Base-by-base conservation (phyloP, 1,140 invertebrate species). In the Leptopilina clavipes region DNA sequence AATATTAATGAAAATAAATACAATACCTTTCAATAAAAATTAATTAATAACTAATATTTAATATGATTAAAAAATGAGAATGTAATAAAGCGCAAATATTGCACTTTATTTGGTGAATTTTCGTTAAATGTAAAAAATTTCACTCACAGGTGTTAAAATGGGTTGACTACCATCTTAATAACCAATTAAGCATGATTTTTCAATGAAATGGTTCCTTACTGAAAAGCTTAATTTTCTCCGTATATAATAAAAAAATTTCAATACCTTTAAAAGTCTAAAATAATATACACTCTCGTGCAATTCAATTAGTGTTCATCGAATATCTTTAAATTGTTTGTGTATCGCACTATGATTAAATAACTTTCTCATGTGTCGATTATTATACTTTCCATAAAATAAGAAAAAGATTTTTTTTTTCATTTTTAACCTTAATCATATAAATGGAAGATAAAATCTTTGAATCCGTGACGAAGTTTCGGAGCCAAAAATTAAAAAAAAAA, bases 361-460 rank as follows among this genome's bases (percentile, higher is more conserved):
- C 59, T 65, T 65, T 65, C 59, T 37, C 9, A 9, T 40, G 7
- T 40, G 59, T 31, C 19, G 19, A 65, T 65, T 65, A 65, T 65
- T 65, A 52, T 52, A 65, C 59, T 65, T 65, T 65, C 59, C 59
- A 25, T 22, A 59, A 59, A 59, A 12, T 19, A 65, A n/a, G 25
- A 31, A 65, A 14, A 31, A 25, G 3, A 14, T 1, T 7, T 31
- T 22, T 12, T 10, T 7, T 22, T 25, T 10, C 17, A 14, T 48
- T 48, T n/a, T 48, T 48, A 17, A 52, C 48, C 14, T 52, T 52
- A 52, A 52, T 52, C 48, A 7, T 25, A 19, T 65, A 65, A n/a
- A 65, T 65, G 25, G 3, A 22, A 65, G 59, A 65, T 31, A 52
- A 52, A 6, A 65, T 65, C 54, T 40, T 40, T 59, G 54, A 19